phyloP scores from a whole-genome alignment of 2,888 invertebrate species.

The Onthophagus sagittarius region DNA sequence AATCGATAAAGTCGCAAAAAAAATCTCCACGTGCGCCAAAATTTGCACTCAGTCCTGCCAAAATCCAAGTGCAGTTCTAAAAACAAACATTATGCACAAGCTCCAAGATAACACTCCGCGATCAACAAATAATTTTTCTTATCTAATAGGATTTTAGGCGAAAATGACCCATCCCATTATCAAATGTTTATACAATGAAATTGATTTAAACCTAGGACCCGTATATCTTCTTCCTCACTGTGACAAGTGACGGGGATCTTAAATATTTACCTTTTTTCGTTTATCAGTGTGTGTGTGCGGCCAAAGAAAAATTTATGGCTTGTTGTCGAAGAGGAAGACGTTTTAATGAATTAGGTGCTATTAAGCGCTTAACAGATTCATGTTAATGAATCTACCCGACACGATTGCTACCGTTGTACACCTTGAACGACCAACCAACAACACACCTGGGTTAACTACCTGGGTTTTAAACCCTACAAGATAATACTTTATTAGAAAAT shows the following conservation, averaged over 20 bases:
- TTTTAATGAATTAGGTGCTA: background rate
- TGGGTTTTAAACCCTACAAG: background rate
- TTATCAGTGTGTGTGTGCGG: background rate
- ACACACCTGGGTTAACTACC: background rate
- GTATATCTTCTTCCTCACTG: background rate
- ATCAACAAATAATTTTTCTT: background rate
- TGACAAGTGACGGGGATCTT: background rate
- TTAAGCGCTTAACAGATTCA: background rate
- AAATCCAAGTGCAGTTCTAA: background rate
- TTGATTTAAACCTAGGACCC: background rate
- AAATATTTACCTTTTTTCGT: background rate
- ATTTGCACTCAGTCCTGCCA: constrained; percentile 7
- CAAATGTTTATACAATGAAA: background rate
- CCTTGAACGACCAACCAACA: background rate
- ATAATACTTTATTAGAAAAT: no score
- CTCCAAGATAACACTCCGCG: background rate
- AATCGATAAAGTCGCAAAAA: constrained; percentile 1
- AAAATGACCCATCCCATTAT: background rate
- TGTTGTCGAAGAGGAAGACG: background rate
- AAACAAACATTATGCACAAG: constrained; percentile 11
- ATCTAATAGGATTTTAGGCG: background rate
- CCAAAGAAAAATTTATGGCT: background rate
- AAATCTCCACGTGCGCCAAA: constrained; percentile 1
- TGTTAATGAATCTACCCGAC: background rate
- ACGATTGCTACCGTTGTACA: background rate